Evolutionary conservation across 2,888 invertebrate genomes (phyloP), one percentile per base, ranked within the genome.

Genomic region (Phlogophora meticulosa): DNA sequence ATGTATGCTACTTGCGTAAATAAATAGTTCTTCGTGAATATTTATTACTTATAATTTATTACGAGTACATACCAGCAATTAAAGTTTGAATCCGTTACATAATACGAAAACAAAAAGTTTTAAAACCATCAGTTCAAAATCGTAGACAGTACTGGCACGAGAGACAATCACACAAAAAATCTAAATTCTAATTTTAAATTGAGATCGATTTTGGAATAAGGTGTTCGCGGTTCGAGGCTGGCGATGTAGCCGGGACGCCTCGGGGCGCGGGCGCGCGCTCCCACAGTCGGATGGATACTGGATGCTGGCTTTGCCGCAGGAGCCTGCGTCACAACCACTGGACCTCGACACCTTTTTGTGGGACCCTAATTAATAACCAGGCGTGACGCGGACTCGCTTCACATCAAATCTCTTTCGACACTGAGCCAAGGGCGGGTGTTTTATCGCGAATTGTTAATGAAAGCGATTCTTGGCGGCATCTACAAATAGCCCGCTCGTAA

Each of bases 361-460:
- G 92, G 88, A 89, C 92, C 92, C 94, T 93, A 93, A 94, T 94
- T 94, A 94, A 94, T 94, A 92, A 92, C 90, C 88, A 87, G 87
- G 87, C 90, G 87, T 91, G 90, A 91, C 90, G 87, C 84, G 85
- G 85, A 91, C 89, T 87, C 89, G 87, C 74, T 72, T 51, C 58
- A 78, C 82, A 79, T 85, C 85, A 85, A 88, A 88, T 85, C 87
- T 83, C 79, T 83, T 83, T 85, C 80, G 66, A 52, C 79, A 77
- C 77, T 72, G 67, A 73, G 79, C 80, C 53, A 46, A 69, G 80
- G 76, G 80, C 67, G 70, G 76, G 82, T 80, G 77, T 82, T 78
- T 83, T 78, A 80, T 80, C 60, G 49, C 63, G 71, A 79, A 80
- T 80, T 85, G 85, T 81, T 88, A 85, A 88, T 85, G 84, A 83